phyloP scores from a whole-genome alignment of 2,797 vertebrate species.

The Esox masquinongy region DNA sequence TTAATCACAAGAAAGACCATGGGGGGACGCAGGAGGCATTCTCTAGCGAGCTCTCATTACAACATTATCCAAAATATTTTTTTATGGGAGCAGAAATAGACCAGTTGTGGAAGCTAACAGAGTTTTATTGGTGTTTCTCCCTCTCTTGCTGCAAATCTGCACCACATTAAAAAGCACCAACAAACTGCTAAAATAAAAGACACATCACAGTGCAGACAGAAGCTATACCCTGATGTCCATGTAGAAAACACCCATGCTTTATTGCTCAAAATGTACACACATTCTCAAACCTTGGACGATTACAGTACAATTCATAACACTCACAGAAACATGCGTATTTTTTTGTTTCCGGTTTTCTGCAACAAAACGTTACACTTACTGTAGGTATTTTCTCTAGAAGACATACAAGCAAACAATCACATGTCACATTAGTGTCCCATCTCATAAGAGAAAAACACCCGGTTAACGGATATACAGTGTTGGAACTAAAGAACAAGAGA shows the following conservation, averaged over 20 bases:
- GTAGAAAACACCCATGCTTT: not conserved
- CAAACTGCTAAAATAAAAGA: constrained; percentile 16
- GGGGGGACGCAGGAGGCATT: constrained; percentile 13
- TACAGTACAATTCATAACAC: constrained; percentile 1
- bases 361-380: not conserved
- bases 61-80: constrained; percentile 20
- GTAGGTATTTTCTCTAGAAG: not conserved
- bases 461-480: constrained; percentile 39
- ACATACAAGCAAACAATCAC: constrained; percentile 17
- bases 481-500: constrained; percentile 40
- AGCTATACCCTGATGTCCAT: not conserved
- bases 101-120: constrained; percentile 26
- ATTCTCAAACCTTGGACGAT: not conserved
- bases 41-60: constrained; percentile 23
- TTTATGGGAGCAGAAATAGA: constrained; percentile 23
- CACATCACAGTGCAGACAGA: constrained; percentile 6
- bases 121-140: constrained; percentile 19
- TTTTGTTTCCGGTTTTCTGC: not conserved
- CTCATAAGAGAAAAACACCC: constrained; percentile 44
- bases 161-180: constrained; percentile 26
- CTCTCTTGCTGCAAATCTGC: constrained; percentile 1
- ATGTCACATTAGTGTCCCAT: constrained; percentile 21
- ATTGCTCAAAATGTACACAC: not conserved
- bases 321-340: not conserved
- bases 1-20: constrained; percentile 24